These are phyloP conservation scores for Luperina testacea DNA, from an alignment of 2,888 invertebrate genomes.

Conservation along the genomic window DNA sequence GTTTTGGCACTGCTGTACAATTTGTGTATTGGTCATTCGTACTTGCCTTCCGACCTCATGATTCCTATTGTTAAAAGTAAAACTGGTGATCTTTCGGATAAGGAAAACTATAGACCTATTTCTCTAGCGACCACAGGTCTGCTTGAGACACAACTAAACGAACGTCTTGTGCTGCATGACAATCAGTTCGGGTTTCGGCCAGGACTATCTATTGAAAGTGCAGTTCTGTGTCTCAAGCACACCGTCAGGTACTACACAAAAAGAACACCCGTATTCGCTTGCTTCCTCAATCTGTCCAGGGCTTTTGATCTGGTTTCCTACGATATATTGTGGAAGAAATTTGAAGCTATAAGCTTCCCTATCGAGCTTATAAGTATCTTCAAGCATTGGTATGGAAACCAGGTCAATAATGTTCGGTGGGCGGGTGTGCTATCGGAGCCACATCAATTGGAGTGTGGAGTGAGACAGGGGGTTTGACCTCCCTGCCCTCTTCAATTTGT, in stretches of 20 bases:
- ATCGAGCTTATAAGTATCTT: background rate
- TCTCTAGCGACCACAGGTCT: background rate
- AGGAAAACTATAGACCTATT: background rate
- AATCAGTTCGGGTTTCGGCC: background rate
- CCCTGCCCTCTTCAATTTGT: background rate
- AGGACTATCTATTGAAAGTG: background rate
- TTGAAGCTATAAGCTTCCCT: background rate
- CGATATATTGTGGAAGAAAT: background rate
- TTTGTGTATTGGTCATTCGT: background rate
- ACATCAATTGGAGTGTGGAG: background rate
- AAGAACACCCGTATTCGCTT: background rate
- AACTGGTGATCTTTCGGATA: background rate
- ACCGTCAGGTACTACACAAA: background rate
- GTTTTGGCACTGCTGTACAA: background rate
- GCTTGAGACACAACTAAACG: background rate
- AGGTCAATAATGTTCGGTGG: background rate
- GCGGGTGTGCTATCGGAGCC: background rate
- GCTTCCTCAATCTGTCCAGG: background rate
- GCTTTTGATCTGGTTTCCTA: background rate
- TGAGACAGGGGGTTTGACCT: background rate
- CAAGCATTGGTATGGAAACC: too few species aligned
- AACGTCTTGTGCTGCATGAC: background rate
- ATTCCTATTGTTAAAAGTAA: background rate
- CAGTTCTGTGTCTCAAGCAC: too few species aligned
- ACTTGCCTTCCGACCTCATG: background rate